Conservation (phyloP, 2,797 vertebrate species). For the Characodon lateralis region DNA sequence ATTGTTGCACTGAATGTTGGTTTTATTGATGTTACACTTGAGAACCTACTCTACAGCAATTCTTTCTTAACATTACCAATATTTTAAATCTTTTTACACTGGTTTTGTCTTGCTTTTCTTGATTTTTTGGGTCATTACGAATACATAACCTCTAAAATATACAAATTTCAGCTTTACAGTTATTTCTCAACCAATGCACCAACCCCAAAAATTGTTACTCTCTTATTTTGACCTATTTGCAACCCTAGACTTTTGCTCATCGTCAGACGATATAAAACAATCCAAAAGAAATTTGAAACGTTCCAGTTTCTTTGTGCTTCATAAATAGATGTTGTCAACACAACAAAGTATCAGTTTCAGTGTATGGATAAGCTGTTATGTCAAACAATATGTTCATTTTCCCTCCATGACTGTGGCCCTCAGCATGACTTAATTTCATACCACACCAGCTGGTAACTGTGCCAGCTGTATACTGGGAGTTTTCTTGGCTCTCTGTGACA, state of each 20-base stretch:
- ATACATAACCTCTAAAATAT: not conserved
- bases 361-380: not conserved
- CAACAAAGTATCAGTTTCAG: not conserved
- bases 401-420: not conserved
- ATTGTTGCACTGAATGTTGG: not conserved
- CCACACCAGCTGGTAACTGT: not conserved
- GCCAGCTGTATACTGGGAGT: not conserved
- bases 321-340: not conserved
- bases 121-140: not conserved
- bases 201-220: not conserved
- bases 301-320: not conserved
- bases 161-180: not conserved
- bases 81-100: not conserved
- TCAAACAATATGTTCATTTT: not conserved
- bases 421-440: not conserved
- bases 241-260: not conserved
- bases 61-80: not conserved
- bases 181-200: not conserved
- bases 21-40: not conserved
- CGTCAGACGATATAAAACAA: not conserved
- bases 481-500: conserved; percentile 9
- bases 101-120: not conserved
- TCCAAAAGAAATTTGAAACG: not conserved
- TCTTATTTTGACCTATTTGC: not conserved
- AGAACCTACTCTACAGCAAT: not conserved